Base-by-base conservation (phyloP, 2,888 invertebrate species). In the Hoplodrina ambigua region DNA sequence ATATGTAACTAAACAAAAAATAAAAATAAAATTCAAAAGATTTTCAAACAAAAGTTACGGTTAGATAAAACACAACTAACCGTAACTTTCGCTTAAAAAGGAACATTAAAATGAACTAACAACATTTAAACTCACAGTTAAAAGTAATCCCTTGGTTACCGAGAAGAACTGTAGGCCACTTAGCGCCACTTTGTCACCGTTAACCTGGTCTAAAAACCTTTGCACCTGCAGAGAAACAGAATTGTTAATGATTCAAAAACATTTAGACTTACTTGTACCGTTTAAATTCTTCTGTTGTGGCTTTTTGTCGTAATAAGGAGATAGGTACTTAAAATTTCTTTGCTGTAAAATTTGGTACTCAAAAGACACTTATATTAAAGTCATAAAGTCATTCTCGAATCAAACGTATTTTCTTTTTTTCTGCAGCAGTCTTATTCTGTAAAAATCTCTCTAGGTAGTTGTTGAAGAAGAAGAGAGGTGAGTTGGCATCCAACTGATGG, bases 161-260 rank as follows among this genome's bases (percentile, higher is more conserved):
- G 92, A 93, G 85, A 97, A 97, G 81, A 97, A 97, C 80, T 96
- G 95, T 20, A 97, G 88, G 3, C 97, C 97, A 33, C 96, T 96
- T 15, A 97, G 85, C 3, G 96, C 95, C 5, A 97, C 91, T 33
- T 95, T 96, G 57, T 96, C 96, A 4, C 96, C 96, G 71, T 96
- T 96, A 57, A 97, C 96, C 92, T 97, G 97, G 72, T 97, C 97
- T 68, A 97, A 92, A 79, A 97, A 96, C 69, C 97, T 96, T 84
- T 96, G 96, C 54, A 97, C 96, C 97, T 97, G 81, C n/a, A 17
- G 4, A 46, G 4, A 61, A 63, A 56, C 13, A 30, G 17, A 30
- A 56, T 57, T 15, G 11, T 30, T 55, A 25, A 62, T 50, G 20
- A 19, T 30, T 54, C 25, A 17, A 52, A 20, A 20, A 8, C 13